phyloP scores from a whole-genome alignment of 2,113 vertebrate genomes.

The Ctenodactylus gundi region DNA sequence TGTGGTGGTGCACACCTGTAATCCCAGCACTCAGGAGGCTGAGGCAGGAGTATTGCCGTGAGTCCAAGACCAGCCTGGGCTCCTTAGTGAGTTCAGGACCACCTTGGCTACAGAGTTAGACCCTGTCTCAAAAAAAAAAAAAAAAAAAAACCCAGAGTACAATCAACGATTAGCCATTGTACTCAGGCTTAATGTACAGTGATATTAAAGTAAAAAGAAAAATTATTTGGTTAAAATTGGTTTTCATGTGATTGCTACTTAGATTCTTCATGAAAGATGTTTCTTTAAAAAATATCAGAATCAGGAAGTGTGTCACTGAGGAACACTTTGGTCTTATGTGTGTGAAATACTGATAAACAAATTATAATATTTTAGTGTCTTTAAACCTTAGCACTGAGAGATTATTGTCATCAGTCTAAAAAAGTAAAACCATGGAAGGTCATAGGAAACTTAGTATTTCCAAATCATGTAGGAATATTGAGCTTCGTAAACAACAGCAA shows the following conservation, averaged over 20 bases:
- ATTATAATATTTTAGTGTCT: constrained; percentile 29
- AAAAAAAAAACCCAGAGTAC: not conserved
- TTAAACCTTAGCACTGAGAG: constrained; percentile 42
- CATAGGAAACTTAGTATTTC: constrained; percentile 41
- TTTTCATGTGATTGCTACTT: constrained; percentile 41
- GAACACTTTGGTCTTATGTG: constrained; percentile 5
- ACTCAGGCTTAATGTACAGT: constrained; percentile 25
- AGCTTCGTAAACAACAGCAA: constrained; percentile 55
- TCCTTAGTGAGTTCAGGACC: not conserved
- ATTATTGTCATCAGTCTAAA: constrained; percentile 32
- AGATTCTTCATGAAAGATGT: constrained; percentile 35
- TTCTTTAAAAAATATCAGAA: constrained; percentile 27
- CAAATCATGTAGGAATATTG: constrained; percentile 43
- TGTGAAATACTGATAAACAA: constrained; percentile 41
- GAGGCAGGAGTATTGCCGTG: not conserved
- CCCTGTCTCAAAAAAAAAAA: not conserved
- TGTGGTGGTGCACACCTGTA: not conserved
- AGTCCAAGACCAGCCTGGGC: not conserved
- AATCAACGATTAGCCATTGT: not conserved
- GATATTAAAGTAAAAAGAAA: constrained; percentile 48
- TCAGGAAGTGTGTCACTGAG: not conserved
- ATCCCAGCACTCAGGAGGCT: not conserved
- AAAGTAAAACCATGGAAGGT: constrained; percentile 37
- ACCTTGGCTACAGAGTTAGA: not conserved
- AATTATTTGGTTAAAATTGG: constrained; percentile 29